Conservation (phyloP, 2,113 vertebrate species). For the Osmerus mordax region DNA sequence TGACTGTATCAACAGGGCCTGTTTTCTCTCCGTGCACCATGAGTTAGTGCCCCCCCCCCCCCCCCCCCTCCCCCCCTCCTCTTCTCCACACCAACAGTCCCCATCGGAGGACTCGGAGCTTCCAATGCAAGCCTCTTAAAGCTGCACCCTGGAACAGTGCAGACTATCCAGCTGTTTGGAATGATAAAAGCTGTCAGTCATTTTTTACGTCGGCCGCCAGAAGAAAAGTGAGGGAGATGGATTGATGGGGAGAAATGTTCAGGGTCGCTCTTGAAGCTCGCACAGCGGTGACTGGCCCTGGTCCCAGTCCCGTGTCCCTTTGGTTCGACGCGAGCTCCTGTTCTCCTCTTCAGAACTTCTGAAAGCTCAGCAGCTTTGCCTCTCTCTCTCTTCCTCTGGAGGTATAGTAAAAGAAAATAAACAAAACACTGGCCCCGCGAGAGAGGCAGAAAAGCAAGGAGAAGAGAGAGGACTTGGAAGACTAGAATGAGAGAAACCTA, state of each 20-base stretch:
- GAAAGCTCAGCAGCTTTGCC: not conserved
- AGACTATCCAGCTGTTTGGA: not conserved
- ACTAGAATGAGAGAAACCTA: not conserved
- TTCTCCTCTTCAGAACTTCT: conserved; percentile 17
- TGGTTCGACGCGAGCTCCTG: conserved; percentile 16
- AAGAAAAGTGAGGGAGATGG: conserved; percentile 6
- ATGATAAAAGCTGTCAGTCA: conserved; percentile 27
- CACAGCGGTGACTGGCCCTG: conserved; percentile 33
- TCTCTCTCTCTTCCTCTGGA: conserved; percentile 5
- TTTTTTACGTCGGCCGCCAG: not conserved
- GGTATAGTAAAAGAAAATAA: conserved; percentile 15
- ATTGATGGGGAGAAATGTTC: conserved; percentile 20
- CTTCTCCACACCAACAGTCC: conserved; percentile 14
- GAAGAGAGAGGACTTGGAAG: not conserved
- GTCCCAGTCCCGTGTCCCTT: conserved; percentile 25
- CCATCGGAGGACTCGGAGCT: conserved; percentile 27
- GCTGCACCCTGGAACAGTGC: conserved; percentile 6
- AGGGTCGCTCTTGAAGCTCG: conserved; percentile 19
- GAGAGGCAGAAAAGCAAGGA: not conserved
- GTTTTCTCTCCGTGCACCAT: conserved; percentile 45
- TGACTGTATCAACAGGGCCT: conserved; percentile 63
- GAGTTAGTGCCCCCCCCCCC: conserved; percentile 27
- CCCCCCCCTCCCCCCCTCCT: not conserved
- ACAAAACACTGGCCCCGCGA: not conserved
- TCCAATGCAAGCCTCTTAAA: not conserved